A percentile compares a stretch with the other conserved stretches of the same genome.
phyloP scores from a whole-genome alignment of 1,140 invertebrate genomes.

The Lordiphosa collinella region DNA sequence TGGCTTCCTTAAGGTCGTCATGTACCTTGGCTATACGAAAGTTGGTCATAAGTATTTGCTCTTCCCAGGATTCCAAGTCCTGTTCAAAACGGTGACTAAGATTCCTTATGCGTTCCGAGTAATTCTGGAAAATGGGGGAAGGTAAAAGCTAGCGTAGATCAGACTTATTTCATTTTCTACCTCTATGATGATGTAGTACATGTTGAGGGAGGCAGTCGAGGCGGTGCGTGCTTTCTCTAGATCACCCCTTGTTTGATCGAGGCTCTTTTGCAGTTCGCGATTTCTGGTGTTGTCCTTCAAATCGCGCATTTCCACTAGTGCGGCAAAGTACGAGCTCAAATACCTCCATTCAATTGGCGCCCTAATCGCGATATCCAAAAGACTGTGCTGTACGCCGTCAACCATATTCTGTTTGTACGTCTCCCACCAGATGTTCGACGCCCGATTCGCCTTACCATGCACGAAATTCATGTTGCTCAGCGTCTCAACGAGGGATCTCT shows the following conservation, averaged over 20 bases:
- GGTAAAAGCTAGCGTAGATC: too few species aligned
- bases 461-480: background rate
- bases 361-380: background rate
- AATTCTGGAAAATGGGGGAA: slow-evolving; percentile 1
- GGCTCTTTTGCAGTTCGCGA: background rate
- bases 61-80: slow-evolving; percentile 6
- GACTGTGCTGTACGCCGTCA: background rate
- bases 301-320: slow-evolving; percentile 8
- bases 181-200: slow-evolving; percentile 2
- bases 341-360: slow-evolving; percentile 33
- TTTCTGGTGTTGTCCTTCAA: background rate
- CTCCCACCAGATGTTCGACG: background rate
- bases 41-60: background rate
- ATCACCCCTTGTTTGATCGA: background rate
- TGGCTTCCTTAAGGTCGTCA: background rate
- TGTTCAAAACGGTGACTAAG: background rate
- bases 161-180: background rate
- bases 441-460: background rate
- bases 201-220: background rate
- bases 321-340: slow-evolving; percentile 9
- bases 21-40: background rate
- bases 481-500: background rate
- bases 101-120: background rate
- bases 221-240: background rate
- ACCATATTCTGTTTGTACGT: background rate